Evolutionary conservation across 2,797 vertebrate genomes (phyloP), one percentile per base, ranked within the genome.

Genomic region (Mastacembelus armatus): DNA sequence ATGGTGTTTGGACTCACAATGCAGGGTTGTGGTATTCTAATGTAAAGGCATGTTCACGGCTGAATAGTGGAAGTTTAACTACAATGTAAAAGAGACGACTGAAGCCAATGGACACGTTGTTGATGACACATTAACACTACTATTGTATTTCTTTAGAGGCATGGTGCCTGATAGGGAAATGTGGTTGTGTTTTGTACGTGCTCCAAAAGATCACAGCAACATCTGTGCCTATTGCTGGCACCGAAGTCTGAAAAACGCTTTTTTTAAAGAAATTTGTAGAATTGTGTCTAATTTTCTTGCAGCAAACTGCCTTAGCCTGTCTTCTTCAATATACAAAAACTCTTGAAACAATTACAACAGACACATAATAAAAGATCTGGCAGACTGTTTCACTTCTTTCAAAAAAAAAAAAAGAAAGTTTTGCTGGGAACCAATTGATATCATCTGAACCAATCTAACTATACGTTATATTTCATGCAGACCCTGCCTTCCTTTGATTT

Each of bases 1-100:
- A 78, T 18, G 32, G 21, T 36, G 77, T 78, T 58, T 18, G 67
- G 66, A 80, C 67, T 71, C 74, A 82, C 71, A 82, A 85, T 74
- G 75, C 68, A 5, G 73, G 33, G 57, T 8, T 44, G 59, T 44
- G 51, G 64, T 33, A 55, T 77, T 74, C 52, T 48, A 36, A 35
- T 7, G 64, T 70, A 35, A 57, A 71, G 16, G 29, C 24, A 43
- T 27, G 77, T 75, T 76, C 69, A 42, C 2, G 55, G 50, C 47
- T 83, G 63, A 70, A 54, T 16, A 12, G 42, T 18, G 75, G 43
- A 68, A 58, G 49, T 73, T 72, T 48, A 33, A 56, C 35, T 2
- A 8, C 14, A 16, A 30, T 6, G 38, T 2, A 1, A 27, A 29
- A 56, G 55, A 19, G 56, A 14, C 9, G 33, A 57, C 0, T 43